Evolutionary conservation across 2,797 vertebrate genomes (phyloP).

Genomic region (Neosalanx taihuensis): DNA sequence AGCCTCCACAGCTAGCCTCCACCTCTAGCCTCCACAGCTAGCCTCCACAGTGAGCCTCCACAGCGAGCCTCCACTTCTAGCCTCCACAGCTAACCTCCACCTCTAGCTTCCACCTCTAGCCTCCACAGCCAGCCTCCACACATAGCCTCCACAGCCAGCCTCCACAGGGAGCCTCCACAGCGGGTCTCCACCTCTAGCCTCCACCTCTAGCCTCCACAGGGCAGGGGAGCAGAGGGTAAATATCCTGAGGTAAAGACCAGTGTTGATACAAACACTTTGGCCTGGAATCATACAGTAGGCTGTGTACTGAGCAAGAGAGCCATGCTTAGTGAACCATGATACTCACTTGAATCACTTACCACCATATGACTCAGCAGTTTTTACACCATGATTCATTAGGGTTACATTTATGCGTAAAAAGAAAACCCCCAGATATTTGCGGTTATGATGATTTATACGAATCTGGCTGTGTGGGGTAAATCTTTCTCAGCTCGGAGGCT

Average conservation of each 20-base stretch:
- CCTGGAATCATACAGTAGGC: slow-evolving; percentile 6
- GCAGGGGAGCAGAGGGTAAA: slow-evolving; percentile 7
- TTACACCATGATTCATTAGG: not conserved
- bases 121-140: slow-evolving; percentile 28
- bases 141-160: too few species aligned
- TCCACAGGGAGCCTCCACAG: too few species aligned
- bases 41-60: slow-evolving; percentile 30
- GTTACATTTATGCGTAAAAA: not conserved
- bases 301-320: too few species aligned
- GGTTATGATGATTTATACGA: not conserved
- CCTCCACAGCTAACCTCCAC: slow-evolving; percentile 30
- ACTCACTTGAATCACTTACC: slow-evolving; percentile 7
- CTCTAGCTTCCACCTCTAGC: slow-evolving; percentile 4
- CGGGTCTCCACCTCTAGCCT: slow-evolving; percentile 11
- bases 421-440: not conserved
- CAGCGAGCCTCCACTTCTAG: slow-evolving; percentile 20
- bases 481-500: not conserved
- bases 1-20: not conserved
- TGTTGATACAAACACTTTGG: not conserved
- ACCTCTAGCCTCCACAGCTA: not conserved
- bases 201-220: slow-evolving; percentile 36
- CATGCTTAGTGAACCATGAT: not conserved
- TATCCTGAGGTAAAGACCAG: not conserved
- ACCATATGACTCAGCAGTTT: slow-evolving; percentile 34
- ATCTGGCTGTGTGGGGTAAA: not conserved